Conservation (phyloP, 1,140 invertebrate genomes). For the Papilio polyxenes region DNA sequence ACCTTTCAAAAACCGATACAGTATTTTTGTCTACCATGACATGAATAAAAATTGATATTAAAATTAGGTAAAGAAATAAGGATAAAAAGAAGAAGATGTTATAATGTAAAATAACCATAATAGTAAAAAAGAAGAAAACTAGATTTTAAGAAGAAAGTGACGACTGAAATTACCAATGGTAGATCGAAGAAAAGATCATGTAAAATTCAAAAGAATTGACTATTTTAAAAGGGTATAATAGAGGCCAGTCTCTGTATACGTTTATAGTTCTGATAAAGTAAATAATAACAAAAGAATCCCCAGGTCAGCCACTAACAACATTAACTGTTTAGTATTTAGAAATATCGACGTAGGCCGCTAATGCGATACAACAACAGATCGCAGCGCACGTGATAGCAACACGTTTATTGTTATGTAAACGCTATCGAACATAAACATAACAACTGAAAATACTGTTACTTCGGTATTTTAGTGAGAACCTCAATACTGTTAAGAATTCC, state of each 20-base stretch:
- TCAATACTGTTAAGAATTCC: no score
- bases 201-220: no score
- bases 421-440: neutral
- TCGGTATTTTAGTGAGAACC: neutral
- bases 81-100: neutral
- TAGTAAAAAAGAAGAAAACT: neutral
- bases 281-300: neutral
- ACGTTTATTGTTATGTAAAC: slow-evolving; percentile 9
- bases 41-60: neutral
- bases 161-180: neutral
- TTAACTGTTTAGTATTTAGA: slow-evolving; percentile 8
- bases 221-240: neutral
- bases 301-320: neutral
- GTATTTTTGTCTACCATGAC: neutral
- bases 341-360: slow-evolving; percentile 1
- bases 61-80: neutral
- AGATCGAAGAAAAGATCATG: no score
- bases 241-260: neutral
- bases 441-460: neutral
- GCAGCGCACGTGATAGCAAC: neutral
- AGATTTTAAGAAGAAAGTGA: neutral
- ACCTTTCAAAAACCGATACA: neutral
- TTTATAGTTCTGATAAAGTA: neutral
- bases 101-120: neutral
- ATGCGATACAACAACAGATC: neutral